phyloP scores from a whole-genome alignment of 64 coral and sea anemone species.

The Montipora capricornis region DNA sequence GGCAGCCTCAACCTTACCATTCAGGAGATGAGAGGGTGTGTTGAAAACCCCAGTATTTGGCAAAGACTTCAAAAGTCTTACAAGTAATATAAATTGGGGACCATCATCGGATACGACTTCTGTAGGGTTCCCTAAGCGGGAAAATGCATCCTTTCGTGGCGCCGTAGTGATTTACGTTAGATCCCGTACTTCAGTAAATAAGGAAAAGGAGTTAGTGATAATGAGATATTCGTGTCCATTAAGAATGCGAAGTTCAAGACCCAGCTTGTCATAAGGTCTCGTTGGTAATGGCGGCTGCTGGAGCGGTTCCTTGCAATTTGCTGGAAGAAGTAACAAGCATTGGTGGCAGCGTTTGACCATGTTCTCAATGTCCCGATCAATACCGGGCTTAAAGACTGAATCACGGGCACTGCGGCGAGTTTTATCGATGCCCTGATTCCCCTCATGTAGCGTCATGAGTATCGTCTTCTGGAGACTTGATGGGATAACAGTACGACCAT shows the following conservation, averaged over 20 bases:
- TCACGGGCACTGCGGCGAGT: constrained; percentile 9
- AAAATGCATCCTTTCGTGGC: neutral
- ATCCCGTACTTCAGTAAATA: neutral
- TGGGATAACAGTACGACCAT: constrained; percentile 40
- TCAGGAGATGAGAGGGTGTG: constrained; percentile 32
- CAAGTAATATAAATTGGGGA: constrained; percentile 1
- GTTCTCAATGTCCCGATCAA: constrained; percentile 1
- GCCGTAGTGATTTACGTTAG: neutral
- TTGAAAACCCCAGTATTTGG: constrained; percentile 6
- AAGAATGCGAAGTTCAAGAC: constrained; percentile 23
- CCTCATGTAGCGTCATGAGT: neutral
- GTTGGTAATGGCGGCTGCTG: neutral
- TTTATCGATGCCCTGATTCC: constrained; percentile 52
- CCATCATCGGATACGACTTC: constrained; percentile 40
- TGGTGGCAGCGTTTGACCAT: constrained; percentile 39
- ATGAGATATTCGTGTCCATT: neutral
- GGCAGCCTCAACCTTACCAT: constrained; percentile 60
- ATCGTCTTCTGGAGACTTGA: neutral
- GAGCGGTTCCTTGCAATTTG: constrained; percentile 21
- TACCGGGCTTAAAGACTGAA: constrained; percentile 37
- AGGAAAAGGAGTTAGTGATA: neutral
- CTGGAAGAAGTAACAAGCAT: constrained; percentile 20
- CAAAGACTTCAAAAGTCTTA: constrained; percentile 6
- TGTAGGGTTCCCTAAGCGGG: constrained; percentile 30
- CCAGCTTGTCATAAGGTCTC: constrained; percentile 3